phyloP scores from a whole-genome alignment of 1,140 invertebrate species.

The Panonychus citri region DNA sequence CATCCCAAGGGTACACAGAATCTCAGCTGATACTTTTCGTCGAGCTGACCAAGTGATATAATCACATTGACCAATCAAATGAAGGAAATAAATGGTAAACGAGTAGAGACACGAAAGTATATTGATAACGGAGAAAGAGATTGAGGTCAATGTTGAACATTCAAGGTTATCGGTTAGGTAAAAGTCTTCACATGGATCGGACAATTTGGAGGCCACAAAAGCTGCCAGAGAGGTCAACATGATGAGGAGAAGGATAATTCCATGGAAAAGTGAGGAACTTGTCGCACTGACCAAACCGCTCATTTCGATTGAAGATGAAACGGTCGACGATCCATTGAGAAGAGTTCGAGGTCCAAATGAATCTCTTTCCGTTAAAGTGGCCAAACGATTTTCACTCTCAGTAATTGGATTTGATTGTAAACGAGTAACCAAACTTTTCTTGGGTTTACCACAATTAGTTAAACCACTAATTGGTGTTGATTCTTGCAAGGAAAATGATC shows the following conservation, averaged over 20 bases:
- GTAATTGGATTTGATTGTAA: no score
- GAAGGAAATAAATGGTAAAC: slow-evolving; percentile 10
- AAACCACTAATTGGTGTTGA: not conserved
- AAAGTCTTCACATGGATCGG: slow-evolving; percentile 2
- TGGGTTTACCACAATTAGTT: not conserved
- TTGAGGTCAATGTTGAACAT: not conserved
- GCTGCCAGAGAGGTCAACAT: slow-evolving; percentile 8
- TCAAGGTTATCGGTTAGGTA: not conserved
- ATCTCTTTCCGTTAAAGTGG: not conserved
- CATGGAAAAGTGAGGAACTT: slow-evolving; percentile 5
- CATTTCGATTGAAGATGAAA: not conserved
- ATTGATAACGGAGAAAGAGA: slow-evolving; percentile 3
- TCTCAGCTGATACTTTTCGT: slow-evolving; percentile 6
- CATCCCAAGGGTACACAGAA: slow-evolving; percentile 1
- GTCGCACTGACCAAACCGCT: slow-evolving; percentile 3
- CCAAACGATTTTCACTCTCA: not conserved
- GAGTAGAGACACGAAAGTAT: slow-evolving; percentile 6
- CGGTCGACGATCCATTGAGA: not conserved
- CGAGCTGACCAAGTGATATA: slow-evolving; percentile 1
- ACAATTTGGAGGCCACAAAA: slow-evolving; percentile 7
- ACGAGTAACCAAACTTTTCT: no score
- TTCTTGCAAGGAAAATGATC: not conserved
- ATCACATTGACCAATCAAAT: slow-evolving; percentile 11
- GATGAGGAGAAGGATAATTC: slow-evolving; percentile 5
- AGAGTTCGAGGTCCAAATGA: not conserved